Evolutionary conservation across 2,797 vertebrate genomes (phyloP).

Genomic region (Scolopax rusticola): DNA sequence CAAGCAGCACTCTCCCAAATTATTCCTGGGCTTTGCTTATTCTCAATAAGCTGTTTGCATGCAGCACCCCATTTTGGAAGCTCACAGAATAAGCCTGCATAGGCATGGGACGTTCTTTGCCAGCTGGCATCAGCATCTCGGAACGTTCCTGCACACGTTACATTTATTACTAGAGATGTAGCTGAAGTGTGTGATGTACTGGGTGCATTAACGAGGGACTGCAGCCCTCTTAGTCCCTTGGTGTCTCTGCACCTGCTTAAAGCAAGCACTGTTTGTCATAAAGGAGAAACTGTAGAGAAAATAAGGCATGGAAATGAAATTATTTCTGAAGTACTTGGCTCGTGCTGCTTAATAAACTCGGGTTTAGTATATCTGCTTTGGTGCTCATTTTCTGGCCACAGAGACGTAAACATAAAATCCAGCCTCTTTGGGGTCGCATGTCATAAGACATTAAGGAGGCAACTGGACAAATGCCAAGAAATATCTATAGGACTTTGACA

Average conservation of each 20-base stretch:
- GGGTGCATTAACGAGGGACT: neutral
- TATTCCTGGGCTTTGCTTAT: neutral
- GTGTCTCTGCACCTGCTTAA: conserved; percentile 14
- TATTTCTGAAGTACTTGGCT: conserved; percentile 7
- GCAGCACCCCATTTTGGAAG: neutral
- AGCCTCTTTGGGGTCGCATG: neutral
- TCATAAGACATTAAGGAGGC: conserved; percentile 13
- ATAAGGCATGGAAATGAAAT: conserved; percentile 17
- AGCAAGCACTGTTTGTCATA: neutral
- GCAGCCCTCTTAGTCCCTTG: neutral
- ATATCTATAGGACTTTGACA: conserved; percentile 31
- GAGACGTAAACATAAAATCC: conserved; percentile 4
- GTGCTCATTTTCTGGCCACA: conserved; percentile 22
- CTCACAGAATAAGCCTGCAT: neutral
- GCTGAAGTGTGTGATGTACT: neutral
- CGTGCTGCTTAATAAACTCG: neutral
- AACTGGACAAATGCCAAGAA: conserved; percentile 27
- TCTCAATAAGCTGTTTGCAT: neutral
- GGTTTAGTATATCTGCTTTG: conserved; percentile 1
- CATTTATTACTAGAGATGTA: neutral
- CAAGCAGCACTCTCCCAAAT: neutral
- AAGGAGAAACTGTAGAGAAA: neutral
- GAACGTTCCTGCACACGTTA: neutral
- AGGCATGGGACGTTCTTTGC: neutral
- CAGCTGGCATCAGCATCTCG: conserved; percentile 1